Percentiles rank a stretch among this genome's conserved stretches.
Evolutionary conservation across 1,140 invertebrate genomes (phyloP).

Genomic region (Bombus vancouverensis): DNA sequence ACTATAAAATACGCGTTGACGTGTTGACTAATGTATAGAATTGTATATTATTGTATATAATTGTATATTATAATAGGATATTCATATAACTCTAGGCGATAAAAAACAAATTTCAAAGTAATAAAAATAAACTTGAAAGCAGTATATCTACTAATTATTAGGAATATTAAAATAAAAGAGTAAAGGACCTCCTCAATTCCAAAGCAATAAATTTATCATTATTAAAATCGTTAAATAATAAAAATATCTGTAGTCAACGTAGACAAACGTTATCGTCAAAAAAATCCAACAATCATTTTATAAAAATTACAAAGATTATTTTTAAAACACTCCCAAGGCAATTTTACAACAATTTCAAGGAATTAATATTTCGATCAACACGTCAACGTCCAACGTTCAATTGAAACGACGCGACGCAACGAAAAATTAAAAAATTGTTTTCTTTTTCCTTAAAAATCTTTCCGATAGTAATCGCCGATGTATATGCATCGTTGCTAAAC

Average conservation of each 20-base stretch:
- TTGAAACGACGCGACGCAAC: constrained; percentile 42
- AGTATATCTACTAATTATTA: background rate
- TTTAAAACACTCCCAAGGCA: background rate
- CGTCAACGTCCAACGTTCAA: background rate
- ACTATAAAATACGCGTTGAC: constrained; percentile 35
- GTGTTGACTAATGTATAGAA: background rate
- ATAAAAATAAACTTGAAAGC: background rate
- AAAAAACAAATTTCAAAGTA: no score
- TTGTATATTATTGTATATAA: background rate
- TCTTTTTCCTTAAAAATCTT: constrained; percentile 25
- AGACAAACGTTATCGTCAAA: no score
- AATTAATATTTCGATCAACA: background rate
- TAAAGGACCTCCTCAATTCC: no score
- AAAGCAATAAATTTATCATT: background rate
- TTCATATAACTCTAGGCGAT: constrained; percentile 11
- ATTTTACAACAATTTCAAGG: background rate
- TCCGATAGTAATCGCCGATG: constrained; percentile 3
- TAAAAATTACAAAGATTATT: background rate
- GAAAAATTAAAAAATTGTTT: background rate
- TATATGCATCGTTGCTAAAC: constrained; percentile 43
- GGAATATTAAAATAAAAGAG: no score
- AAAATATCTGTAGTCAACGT: no score
- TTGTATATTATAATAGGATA: background rate
- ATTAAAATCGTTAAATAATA: background rate
- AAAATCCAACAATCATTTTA: no score